Base-by-base conservation (phyloP, 2,113 vertebrate genomes). In the Nyctibius bracteatus region DNA sequence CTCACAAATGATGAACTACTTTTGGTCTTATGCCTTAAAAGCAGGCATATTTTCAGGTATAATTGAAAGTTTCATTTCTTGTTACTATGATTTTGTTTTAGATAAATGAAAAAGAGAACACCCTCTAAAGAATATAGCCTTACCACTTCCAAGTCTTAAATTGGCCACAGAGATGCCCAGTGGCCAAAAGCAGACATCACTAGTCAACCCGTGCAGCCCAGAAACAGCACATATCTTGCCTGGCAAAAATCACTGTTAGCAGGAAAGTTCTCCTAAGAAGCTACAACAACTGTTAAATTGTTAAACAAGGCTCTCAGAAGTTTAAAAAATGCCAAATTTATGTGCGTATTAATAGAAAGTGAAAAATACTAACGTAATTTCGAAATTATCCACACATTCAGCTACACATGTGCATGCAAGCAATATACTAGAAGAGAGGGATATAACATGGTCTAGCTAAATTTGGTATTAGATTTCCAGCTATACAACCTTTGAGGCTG, bases 161-260 rank as follows among this genome's bases (percentile, higher is more conserved):
- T 0, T 12, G 28, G 35, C 35, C 39, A 73, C 15, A 75, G 14
- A 54, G 51, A 62, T 6, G 8, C 14, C 58, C 59, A 58, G 49
- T 25, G 33, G 15, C 28, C 49, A 84, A 37, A 86, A 80, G 22
- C 0, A 72, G 41, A 41, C 23, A 43, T 14, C 28, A 54, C 21
- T 23, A 35, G 23, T 23, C 25, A 91, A 35, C 25, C 17, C 4
- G 0, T 9, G 23, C 5, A 25, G 39, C 23, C 41, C 67, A 80
- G 8, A 92, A 94, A 59, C 0, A 0, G 43, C n/a, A 62, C 4
- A 25, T 2, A 63, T 8, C 27, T 41, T 0, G 0, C 8, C 43
- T 30, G 18, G 35, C 39, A 83, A 89, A 51, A n/a, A 46, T 8
- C 5, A 23, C 33, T 28, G 6, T 33, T 41, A 52, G 35, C 12